A percentile compares a stretch with the other conserved stretches of the same genome.
phyloP scores from a whole-genome alignment of 2,797 vertebrate species.

The Pangasius mekongensis region DNA sequence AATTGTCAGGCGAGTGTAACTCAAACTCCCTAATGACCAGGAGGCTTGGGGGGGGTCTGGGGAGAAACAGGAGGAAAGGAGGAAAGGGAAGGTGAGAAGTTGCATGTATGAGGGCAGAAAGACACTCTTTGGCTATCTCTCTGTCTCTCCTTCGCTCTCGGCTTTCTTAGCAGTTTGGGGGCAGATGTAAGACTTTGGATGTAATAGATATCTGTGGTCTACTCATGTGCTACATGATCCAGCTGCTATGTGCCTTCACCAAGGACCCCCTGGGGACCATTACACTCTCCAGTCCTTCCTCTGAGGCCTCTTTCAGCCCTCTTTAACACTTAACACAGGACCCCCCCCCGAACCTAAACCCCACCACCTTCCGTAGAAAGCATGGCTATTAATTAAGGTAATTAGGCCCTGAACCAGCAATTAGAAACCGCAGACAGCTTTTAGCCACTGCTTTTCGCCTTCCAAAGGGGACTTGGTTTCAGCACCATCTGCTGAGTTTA shows the following conservation, averaged over 20 bases:
- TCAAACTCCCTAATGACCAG: conserved; percentile 13
- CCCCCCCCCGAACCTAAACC: conserved; percentile 61
- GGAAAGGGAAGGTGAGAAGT: conserved; percentile 46
- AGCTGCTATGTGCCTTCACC: conserved; percentile 80
- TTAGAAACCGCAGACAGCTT: conserved; percentile 92
- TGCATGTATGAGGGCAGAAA: conserved; percentile 38
- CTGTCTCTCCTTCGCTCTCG: conserved; percentile 21
- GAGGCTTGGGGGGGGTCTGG: background rate
- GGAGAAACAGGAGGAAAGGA: conserved; percentile 8
- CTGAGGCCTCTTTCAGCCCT: conserved; percentile 81
- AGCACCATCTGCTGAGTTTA: conserved; percentile 86
- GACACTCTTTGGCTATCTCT: conserved; percentile 38
- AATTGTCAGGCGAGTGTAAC: conserved; percentile 42
- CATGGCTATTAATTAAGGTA: conserved; percentile 95
- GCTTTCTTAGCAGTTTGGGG: conserved; percentile 59
- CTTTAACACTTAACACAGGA: conserved; percentile 82
- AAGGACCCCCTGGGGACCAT: conserved; percentile 78
- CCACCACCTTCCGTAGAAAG: conserved; percentile 66
- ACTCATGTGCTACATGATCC: conserved; percentile 80
- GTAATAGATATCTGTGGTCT: conserved; percentile 83
- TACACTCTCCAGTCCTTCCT: conserved; percentile 75
- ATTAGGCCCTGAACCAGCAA: conserved; percentile 91
- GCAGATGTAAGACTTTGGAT: conserved; percentile 63
- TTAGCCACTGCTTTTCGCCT: conserved; percentile 81
- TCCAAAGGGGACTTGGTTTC: conserved; percentile 83